Evolutionary conservation across 2,113 vertebrate species (phyloP).

Genomic region (Epinephelus lanceolatus): DNA sequence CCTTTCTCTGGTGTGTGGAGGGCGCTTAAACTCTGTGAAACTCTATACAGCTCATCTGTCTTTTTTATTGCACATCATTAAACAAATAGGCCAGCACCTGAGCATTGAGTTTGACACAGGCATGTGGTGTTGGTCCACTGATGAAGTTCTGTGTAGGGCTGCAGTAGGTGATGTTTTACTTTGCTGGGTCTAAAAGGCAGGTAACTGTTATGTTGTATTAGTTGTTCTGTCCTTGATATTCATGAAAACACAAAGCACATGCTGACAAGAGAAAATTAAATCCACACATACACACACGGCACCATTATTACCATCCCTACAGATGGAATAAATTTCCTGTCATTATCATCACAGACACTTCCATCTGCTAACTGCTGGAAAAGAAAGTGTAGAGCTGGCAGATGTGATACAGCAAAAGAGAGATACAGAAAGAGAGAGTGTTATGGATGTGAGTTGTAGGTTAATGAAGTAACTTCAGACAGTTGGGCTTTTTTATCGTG

Average conservation of each 20-base stretch:
- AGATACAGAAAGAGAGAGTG: not conserved
- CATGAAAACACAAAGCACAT: not conserved
- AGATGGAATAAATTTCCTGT: slow-evolving; percentile 75
- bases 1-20: slow-evolving; percentile 27
- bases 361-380: slow-evolving; percentile 65
- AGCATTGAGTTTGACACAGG: not conserved
- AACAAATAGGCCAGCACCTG: not conserved
- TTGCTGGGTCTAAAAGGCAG: not conserved
- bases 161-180: not conserved
- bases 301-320: slow-evolving; percentile 35
- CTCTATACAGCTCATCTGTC: slow-evolving; percentile 9
- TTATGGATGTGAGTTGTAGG: not conserved
- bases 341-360: slow-evolving; percentile 63
- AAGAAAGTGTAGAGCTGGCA: slow-evolving; percentile 49
- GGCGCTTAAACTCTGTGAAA: slow-evolving; percentile 28
- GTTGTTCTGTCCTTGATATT: slow-evolving; percentile 14
- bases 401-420: slow-evolving; percentile 27
- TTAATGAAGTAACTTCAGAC: slow-evolving; percentile 14
- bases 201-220: not conserved
- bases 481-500: not conserved
- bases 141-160: not conserved
- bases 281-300: not conserved
- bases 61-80: slow-evolving; percentile 26
- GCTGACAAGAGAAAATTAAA: slow-evolving; percentile 36
- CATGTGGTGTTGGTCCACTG: not conserved